These are phyloP conservation scores for Lithophane socia DNA, from an alignment of 2,888 invertebrate species.

Conservation along the genomic window DNA sequence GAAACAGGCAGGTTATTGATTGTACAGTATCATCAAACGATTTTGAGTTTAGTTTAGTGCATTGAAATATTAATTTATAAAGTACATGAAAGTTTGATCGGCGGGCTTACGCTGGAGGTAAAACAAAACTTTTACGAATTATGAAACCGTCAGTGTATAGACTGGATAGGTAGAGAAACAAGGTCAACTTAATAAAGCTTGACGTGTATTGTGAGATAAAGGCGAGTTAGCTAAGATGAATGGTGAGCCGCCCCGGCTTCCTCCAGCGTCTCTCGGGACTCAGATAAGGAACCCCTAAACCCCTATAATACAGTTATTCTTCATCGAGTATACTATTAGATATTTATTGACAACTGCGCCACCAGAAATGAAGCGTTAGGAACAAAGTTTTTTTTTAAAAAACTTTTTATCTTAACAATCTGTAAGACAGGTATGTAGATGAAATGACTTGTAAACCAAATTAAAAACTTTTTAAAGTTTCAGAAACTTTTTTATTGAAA, in stretches of 20 bases:
- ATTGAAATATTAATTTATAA: constrained; percentile 20
- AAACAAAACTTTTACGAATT: not conserved
- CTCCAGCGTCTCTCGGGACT: constrained; percentile 41
- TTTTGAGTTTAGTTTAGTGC: constrained; percentile 21
- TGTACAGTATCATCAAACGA: not conserved
- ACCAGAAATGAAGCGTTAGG: constrained; percentile 9
- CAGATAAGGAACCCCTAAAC: constrained; percentile 56
- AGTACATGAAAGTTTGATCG: constrained; percentile 49
- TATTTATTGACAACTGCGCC: constrained; percentile 53
- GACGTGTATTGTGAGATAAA: constrained; percentile 53
- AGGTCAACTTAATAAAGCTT: constrained; percentile 59
- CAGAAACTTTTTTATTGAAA: not conserved
- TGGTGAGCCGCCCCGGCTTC: constrained; percentile 41
- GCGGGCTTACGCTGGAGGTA: not conserved
- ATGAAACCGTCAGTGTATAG: not conserved
- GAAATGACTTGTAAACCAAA: not conserved
- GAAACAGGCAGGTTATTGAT: not conserved
- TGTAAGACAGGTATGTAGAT: not conserved
- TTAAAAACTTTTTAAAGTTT: not conserved
- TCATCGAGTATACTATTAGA: constrained; percentile 44
- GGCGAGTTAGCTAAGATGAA: constrained; percentile 55
- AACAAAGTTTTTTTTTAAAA: not conserved
- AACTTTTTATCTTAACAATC: not conserved
- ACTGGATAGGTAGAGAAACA: constrained; percentile 29
- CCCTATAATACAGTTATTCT: constrained; percentile 58